Evolutionary conservation across 2,113 vertebrate species (phyloP).

Genomic region (Alligator sinensis): DNA sequence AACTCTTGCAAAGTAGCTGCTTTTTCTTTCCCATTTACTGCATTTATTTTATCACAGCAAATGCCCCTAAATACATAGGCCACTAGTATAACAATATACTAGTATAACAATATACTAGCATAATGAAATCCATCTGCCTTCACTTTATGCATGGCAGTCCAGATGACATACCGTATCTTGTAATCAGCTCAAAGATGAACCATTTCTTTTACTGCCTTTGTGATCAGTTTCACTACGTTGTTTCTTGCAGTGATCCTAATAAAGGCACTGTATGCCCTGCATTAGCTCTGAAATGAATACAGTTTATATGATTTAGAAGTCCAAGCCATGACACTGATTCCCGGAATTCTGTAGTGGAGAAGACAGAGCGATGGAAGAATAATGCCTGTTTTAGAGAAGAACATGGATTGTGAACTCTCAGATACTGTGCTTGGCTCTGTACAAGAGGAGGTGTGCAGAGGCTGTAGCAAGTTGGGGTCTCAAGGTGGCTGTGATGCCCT

Average conservation of each 20-base stretch:
- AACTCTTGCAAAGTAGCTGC: not conserved
- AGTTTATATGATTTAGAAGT: not conserved
- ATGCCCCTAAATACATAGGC: not conserved
- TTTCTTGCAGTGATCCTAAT: not conserved
- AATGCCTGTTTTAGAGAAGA: not conserved
- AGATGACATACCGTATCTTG: not conserved
- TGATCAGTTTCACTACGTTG: not conserved
- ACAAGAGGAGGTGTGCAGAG: not conserved
- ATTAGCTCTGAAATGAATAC: fast-evolving
- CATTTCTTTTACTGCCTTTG: not conserved
- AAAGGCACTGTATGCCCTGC: not conserved
- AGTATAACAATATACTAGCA: not conserved
- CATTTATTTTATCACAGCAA: not conserved
- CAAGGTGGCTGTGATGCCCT: no score
- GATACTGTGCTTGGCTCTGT: not conserved
- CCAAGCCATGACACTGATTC: not conserved
- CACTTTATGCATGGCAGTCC: not conserved
- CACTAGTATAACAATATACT: not conserved
- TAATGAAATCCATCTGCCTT: constrained; percentile 8
- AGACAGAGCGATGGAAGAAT: not conserved
- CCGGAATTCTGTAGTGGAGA: not conserved
- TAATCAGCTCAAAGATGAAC: constrained; percentile 6
- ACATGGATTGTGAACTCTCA: not conserved
- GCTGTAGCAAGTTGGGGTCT: no score
- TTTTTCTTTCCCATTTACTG: not conserved